These are phyloP conservation scores for Mormoops blainvillei DNA, from an alignment of 2,113 vertebrate genomes.

Conservation along the genomic window DNA sequence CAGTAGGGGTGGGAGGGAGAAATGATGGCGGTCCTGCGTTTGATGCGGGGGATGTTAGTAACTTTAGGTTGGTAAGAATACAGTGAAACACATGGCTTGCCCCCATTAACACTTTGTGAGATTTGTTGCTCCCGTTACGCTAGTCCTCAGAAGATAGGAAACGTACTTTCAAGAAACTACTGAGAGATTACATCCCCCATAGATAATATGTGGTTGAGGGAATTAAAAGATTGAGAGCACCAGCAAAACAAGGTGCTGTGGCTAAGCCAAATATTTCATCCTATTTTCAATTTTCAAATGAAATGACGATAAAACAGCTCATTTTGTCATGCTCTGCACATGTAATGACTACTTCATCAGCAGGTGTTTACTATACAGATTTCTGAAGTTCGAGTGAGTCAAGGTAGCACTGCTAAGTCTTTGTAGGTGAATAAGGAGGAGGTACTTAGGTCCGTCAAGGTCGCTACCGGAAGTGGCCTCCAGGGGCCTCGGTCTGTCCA, in stretches of 20 bases:
- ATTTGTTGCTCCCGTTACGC: neutral
- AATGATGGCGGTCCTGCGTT: neutral
- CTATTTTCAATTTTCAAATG: neutral
- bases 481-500: neutral
- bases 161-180: neutral
- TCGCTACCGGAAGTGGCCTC: neutral
- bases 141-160: neutral
- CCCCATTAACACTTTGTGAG: neutral
- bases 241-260: neutral
- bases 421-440: neutral
- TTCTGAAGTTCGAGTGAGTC: neutral
- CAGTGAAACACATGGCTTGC: neutral
- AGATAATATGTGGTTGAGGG: neutral
- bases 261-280: neutral
- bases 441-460: too few species aligned
- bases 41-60: neutral
- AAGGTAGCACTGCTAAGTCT: neutral
- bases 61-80: neutral
- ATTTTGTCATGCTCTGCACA: neutral
- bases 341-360: neutral
- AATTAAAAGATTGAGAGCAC: neutral
- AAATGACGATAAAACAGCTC: neutral
- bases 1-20: neutral
- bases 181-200: neutral
- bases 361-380: neutral